These are phyloP conservation scores for Nomada hirtipes DNA, from an alignment of 2,888 invertebrate genomes.

Conservation along the genomic window DNA sequence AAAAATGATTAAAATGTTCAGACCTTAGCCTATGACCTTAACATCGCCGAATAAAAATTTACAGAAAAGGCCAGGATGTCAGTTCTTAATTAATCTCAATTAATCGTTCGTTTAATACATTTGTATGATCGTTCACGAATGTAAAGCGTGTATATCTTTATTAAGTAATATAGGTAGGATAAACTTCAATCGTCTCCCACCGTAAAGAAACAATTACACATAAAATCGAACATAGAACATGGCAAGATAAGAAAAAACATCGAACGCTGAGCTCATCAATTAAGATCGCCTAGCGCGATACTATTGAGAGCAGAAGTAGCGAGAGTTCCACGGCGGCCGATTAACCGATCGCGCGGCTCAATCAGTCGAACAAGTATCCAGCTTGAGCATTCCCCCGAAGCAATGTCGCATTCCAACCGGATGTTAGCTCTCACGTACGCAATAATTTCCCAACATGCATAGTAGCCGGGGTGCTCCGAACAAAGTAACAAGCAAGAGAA, in stretches of 20 bases:
- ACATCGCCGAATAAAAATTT: too few species aligned
- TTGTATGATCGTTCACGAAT: too few species aligned
- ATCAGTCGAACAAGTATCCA: constrained; percentile 24
- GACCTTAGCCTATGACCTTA: too few species aligned
- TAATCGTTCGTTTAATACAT: too few species aligned
- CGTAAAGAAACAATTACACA: constrained; percentile 5
- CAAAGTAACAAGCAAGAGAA: neutral
- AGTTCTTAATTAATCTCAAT: too few species aligned
- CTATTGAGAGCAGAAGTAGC: constrained; percentile 23
- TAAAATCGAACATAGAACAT: neutral
- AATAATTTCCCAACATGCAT: constrained; percentile 42
- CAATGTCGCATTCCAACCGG: constrained; percentile 35
- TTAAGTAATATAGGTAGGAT: neutral
- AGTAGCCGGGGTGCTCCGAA: too few species aligned
- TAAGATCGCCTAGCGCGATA: constrained; percentile 34
- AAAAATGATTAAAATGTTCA: too few species aligned
- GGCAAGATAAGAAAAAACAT: neutral
- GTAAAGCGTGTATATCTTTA: too few species aligned
- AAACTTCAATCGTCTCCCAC: neutral
- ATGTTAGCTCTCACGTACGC: constrained; percentile 32
- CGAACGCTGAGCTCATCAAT: constrained; percentile 20
- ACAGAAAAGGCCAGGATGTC: too few species aligned
- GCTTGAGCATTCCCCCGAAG: constrained; percentile 4
- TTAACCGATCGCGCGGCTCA: constrained; percentile 36
- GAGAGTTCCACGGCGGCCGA: constrained; percentile 17